A percentile compares a stretch with the other conserved stretches of the same genome.
phyloP scores from a whole-genome alignment of 2,113 vertebrate genomes.

The Fregetta grallaria region DNA sequence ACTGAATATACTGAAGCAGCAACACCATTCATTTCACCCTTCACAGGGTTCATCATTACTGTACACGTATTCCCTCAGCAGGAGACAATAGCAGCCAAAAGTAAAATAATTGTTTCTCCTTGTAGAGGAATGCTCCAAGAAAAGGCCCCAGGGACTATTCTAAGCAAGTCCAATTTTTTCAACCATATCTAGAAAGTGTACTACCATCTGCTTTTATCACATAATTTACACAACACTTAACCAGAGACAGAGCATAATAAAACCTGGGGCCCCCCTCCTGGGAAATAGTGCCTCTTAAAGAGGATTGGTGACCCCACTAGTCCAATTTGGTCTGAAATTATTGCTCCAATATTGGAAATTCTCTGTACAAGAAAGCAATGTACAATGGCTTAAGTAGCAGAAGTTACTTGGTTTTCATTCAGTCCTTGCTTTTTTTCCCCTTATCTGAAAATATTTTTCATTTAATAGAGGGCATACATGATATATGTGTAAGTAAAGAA shows the following conservation, averaged over 20 bases:
- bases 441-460: background rate
- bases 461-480: background rate
- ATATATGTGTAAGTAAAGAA: background rate
- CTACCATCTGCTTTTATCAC: slow-evolving; percentile 14
- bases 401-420: background rate
- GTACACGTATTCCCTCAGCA: background rate
- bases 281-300: slow-evolving; percentile 7
- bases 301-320: background rate
- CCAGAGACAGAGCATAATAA: background rate
- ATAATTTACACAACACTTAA: slow-evolving; percentile 36
- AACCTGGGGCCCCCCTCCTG: background rate
- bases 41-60: background rate
- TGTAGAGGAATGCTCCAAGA: background rate
- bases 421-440: background rate
- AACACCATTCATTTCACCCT: background rate
- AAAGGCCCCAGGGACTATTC: slow-evolving; percentile 7
- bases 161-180: slow-evolving; percentile 26
- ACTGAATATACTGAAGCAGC: background rate
- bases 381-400: background rate
- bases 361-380: background rate
- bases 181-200: background rate
- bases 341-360: background rate
- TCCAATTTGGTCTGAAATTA: background rate
- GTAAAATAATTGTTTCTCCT: slow-evolving; percentile 34
- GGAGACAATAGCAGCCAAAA: background rate